Conservation (phyloP, 1,140 invertebrate genomes). For the Eriocheir sinensis region DNA sequence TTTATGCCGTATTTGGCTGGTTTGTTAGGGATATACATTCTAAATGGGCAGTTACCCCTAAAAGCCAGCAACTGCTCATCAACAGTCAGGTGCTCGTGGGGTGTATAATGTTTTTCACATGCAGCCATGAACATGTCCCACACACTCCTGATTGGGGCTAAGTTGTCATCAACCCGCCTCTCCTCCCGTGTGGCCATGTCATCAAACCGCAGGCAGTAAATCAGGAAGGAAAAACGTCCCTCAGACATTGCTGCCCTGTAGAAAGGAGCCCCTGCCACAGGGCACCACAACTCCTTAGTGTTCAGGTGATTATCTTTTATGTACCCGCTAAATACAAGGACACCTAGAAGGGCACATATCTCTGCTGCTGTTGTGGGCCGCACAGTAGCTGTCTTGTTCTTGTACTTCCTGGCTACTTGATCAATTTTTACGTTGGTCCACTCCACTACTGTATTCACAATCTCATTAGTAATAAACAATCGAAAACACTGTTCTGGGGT, state of each 20-base stretch:
- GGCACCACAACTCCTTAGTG: slow-evolving; percentile 59
- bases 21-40: slow-evolving; percentile 80
- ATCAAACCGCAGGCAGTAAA: slow-evolving; percentile 78
- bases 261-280: slow-evolving; percentile 35
- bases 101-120: slow-evolving; percentile 61
- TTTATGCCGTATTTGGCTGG: slow-evolving; percentile 80
- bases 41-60: slow-evolving; percentile 59
- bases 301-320: slow-evolving; percentile 53
- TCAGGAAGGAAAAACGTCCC: slow-evolving; percentile 36
- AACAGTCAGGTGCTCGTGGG: slow-evolving; percentile 78
- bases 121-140: slow-evolving; percentile 72
- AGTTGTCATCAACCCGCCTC: slow-evolving; percentile 75
- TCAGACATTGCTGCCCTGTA: slow-evolving; percentile 67
- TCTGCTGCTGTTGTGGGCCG: slow-evolving; percentile 56
- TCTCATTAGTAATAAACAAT: slow-evolving; percentile 53
- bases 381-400: slow-evolving; percentile 46
- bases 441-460: slow-evolving; percentile 58
- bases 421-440: slow-evolving; percentile 67
- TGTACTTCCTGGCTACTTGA: slow-evolving; percentile 59
- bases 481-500: slow-evolving; percentile 60
- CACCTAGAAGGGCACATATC: slow-evolving; percentile 56
- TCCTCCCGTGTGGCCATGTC: slow-evolving; percentile 75
- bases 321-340: slow-evolving; percentile 66
- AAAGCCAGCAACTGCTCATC: slow-evolving; percentile 80
- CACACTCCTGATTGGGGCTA: slow-evolving; percentile 79